A percentile compares a stretch with the other conserved stretches of the same genome.
These are phyloP conservation scores for Poecile atricapillus DNA, from an alignment of 2,113 vertebrate species.

Conservation along the genomic window DNA sequence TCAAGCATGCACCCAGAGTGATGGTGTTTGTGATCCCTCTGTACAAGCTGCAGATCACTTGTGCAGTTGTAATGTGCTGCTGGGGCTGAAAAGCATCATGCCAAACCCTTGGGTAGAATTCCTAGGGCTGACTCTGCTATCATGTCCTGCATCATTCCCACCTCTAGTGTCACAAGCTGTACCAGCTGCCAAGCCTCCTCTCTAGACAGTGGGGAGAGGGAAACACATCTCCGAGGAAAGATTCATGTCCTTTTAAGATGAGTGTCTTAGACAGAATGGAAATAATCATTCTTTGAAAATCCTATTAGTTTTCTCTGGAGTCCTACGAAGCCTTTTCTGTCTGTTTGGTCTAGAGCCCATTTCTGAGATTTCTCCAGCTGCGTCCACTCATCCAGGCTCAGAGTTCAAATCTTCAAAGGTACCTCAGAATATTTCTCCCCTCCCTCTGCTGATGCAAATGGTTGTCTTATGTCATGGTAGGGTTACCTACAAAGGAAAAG, in stretches of 20 bases:
- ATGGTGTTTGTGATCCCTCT: not conserved
- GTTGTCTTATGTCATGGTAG: not conserved
- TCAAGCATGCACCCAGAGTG: accelerated
- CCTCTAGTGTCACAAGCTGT: not conserved
- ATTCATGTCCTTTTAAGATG: not conserved
- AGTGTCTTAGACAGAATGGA: not conserved
- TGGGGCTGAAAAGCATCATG: accelerated
- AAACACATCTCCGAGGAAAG: not conserved
- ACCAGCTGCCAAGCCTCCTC: not conserved
- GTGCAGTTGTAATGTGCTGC: not conserved
- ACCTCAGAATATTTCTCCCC: not conserved
- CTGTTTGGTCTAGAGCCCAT: not conserved
- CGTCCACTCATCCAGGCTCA: not conserved
- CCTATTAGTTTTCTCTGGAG: not conserved
- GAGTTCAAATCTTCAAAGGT: not conserved
- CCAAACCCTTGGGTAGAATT: not conserved
- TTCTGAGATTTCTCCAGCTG: not conserved
- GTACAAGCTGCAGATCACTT: not conserved
- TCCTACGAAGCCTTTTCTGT: not conserved
- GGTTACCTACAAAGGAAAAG: not conserved
- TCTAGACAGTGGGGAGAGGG: not conserved
- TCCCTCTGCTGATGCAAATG: not conserved
- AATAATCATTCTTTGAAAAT: not conserved
- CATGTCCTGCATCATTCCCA: not conserved
- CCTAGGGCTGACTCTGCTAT: not conserved